Evolutionary conservation across 2,888 invertebrate genomes (phyloP).

Genomic region (Lycophotia porphyrea): DNA sequence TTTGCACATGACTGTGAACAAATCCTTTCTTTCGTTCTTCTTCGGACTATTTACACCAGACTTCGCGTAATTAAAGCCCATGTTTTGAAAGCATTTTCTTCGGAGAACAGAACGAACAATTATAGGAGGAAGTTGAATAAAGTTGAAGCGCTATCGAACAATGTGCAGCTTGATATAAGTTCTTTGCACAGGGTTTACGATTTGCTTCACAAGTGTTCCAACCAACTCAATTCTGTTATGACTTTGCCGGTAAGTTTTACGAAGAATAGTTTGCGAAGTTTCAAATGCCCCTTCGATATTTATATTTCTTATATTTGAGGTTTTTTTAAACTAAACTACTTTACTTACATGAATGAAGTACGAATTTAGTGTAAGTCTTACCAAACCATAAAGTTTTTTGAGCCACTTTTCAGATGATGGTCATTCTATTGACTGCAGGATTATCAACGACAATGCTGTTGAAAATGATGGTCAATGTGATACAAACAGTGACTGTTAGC

Average conservation of each 20-base stretch:
- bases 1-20: constrained; percentile 78
- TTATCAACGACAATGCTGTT: constrained; percentile 78
- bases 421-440: constrained; percentile 78
- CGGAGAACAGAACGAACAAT: constrained; percentile 51
- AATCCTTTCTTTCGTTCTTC: constrained; percentile 73
- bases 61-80: constrained; percentile 78
- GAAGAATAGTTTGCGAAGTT: constrained; percentile 39
- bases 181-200: constrained; percentile 80
- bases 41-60: constrained; percentile 73
- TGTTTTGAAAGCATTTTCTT: constrained; percentile 70
- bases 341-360: neutral
- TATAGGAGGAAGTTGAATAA: constrained; percentile 59
- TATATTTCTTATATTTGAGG: neutral
- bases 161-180: constrained; percentile 73
- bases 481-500: constrained; percentile 69
- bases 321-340: neutral
- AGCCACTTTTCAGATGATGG: constrained; percentile 75
- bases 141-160: constrained; percentile 75
- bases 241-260: constrained; percentile 77
- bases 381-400: neutral
- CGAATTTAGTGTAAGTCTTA: neutral
- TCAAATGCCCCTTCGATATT: neutral
- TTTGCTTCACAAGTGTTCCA: constrained; percentile 78
- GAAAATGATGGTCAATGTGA: constrained; percentile 73
- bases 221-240: constrained; percentile 80